Conservation (phyloP, 2,888 invertebrate species). For the Heliconius charithonia region DNA sequence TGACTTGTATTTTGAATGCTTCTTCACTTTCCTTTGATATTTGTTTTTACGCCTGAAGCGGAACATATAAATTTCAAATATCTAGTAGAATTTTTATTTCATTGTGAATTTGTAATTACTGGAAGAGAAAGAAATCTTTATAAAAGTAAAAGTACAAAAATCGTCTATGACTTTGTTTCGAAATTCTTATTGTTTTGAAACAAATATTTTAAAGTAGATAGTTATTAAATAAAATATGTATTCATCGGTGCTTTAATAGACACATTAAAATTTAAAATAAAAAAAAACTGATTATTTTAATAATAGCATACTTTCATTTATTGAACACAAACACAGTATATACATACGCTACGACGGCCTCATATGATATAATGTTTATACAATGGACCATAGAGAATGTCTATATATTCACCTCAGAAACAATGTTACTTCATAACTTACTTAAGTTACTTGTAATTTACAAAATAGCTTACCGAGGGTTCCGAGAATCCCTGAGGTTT, state of each 20-base stretch:
- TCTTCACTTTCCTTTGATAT: constrained; percentile 31
- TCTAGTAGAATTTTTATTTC: not conserved
- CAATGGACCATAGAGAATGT: not conserved
- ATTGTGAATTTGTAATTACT: not conserved
- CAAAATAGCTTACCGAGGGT: not conserved
- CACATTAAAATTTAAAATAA: no score
- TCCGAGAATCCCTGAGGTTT: constrained; percentile 13
- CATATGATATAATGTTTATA: no score
- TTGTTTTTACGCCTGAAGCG: constrained; percentile 13
- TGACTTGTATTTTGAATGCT: constrained; percentile 31
- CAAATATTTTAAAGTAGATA: not conserved
- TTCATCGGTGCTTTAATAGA: not conserved
- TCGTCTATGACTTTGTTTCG: not conserved
- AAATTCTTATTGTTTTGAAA: not conserved
- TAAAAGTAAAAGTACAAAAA: not conserved
- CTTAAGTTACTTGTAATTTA: constrained; percentile 10
- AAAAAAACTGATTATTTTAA: no score
- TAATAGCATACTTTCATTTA: no score
- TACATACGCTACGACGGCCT: no score
- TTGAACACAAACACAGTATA: no score
- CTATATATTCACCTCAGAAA: not conserved
- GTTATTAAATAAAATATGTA: not conserved
- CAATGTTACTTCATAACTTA: constrained; percentile 6
- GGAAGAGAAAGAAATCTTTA: not conserved
- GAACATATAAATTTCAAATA: constrained; percentile 13